Evolutionary conservation across 2,113 vertebrate genomes (phyloP).

Genomic region (Edolisoma coerulescens): DNA sequence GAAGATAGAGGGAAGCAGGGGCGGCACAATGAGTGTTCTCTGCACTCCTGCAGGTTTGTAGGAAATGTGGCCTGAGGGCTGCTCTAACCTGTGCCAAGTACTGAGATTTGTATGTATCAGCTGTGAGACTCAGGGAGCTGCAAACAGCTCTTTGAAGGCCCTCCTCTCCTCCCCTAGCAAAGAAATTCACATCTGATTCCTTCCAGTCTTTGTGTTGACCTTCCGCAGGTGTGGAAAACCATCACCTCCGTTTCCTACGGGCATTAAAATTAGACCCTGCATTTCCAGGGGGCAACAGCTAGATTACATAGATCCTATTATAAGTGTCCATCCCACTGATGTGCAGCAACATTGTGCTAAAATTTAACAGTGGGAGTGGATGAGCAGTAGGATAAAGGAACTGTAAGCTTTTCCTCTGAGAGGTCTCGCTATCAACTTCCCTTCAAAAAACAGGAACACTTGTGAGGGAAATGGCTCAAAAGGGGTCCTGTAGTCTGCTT

Average conservation of each 20-base stretch:
- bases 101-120: not conserved
- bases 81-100: not conserved
- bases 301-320: not conserved
- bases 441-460: not conserved
- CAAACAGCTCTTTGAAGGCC: not conserved
- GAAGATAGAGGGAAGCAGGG: accelerated
- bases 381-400: not conserved
- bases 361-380: not conserved
- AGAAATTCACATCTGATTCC: not conserved
- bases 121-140: not conserved
- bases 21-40: not conserved
- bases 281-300: not conserved
- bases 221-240: not conserved
- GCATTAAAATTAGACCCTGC: not conserved
- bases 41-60: not conserved
- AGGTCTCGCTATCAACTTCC: not conserved
- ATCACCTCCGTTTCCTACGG: not conserved
- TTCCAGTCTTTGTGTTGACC: not conserved
- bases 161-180: not conserved
- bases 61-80: not conserved
- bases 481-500: not conserved
- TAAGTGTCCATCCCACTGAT: not conserved
- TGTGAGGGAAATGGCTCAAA: not conserved
- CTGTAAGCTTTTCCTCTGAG: not conserved
- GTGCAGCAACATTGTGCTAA: not conserved